A percentile compares a stretch with the other conserved stretches of the same genome.
These are phyloP conservation scores for Aphrocallistes beatrix DNA, from an alignment of 37 sponge, comb jelly and placozoan species.

Conservation along the genomic window DNA sequence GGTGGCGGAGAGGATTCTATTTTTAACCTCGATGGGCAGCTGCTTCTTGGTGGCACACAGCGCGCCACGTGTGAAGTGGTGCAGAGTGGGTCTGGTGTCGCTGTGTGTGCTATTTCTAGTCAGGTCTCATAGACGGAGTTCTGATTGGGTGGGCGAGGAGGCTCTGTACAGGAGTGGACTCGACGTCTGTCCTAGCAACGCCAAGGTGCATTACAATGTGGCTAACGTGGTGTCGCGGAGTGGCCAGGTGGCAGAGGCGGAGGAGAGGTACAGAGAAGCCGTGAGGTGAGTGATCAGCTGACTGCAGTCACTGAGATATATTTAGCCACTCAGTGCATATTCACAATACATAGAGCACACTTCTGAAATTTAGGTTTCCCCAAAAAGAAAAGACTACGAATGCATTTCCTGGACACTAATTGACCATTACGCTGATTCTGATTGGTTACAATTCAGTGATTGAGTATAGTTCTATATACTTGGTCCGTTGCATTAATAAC, in stretches of 20 bases:
- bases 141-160: slow-evolving; percentile 45
- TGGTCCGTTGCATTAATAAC: too few relatives aligned
- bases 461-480: too few relatives aligned
- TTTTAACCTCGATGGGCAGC: slow-evolving; percentile 54
- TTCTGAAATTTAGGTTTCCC: too few relatives aligned
- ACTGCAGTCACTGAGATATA: too few relatives aligned
- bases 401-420: too few relatives aligned
- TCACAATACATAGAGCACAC: too few relatives aligned
- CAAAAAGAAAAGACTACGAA: too few relatives aligned
- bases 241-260: slow-evolving; percentile 26
- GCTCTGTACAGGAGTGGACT: slow-evolving; percentile 36
- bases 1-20: slow-evolving; percentile 73
- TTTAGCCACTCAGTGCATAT: too few relatives aligned
- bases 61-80: background rate
- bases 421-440: too few relatives aligned
- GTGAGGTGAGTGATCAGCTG: slow-evolving; percentile 28
- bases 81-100: background rate
- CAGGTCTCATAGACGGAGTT: slow-evolving; percentile 26
- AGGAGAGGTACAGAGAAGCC: slow-evolving; percentile 48
- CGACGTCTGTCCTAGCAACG: slow-evolving; percentile 54
- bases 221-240: slow-evolving; percentile 42
- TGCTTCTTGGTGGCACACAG: slow-evolving; percentile 50
- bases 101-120: background rate
- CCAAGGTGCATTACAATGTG: slow-evolving; percentile 76
- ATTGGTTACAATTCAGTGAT: too few relatives aligned